Evolutionary conservation across 1,140 invertebrate genomes (phyloP), one percentile per base, ranked within the genome.

Genomic region (Rhizoglyphus robini): DNA sequence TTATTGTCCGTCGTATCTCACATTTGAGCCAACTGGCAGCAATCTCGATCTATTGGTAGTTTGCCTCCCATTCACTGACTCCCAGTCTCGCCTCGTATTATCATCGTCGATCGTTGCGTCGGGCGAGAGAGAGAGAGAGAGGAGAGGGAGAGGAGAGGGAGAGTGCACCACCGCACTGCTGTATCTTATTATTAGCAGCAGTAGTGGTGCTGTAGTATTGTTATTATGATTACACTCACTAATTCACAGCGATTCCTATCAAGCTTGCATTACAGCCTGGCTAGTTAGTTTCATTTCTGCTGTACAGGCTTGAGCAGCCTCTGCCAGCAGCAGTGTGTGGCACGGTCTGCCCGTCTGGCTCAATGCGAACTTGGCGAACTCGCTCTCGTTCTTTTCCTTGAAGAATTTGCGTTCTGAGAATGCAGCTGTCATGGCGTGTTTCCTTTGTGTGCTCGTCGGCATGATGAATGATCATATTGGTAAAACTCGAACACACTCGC

Each of bases 391-490:
- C 51, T 54, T 5, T 54, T 54, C 51, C 51, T 54, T 54, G 8
- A 54, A 54, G 51, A 54, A 54, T 54, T 27, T 54, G 51, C 51
- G 51, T 54, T 54, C 36, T 41, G 51, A 54, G 51, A 54, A 54
- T 54, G 51, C 51, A 54, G 51, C 51, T 54, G 51, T 54, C 51
- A 54, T 54, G 51, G 8, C 31, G 15, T 54, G 51, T 54, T 54
- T 54, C 36, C 36, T 41, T 41, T 41, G 36, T 41, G 36, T 41
- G 36, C 36, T 41, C 51, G 41, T 54, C 51, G 51, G 51, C 51
- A 54, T 54, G 51, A 54, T 54, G 51, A 54, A 54, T 54, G 51
- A 32, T 54, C 51, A 41, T 54, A 54, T 54, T 54, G 51, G 51
- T 32, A 54, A 54, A 54, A 54, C 51, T 54, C 51, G 51, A 54